Percentiles rank a stretch among this genome's conserved stretches.
Conservation (phyloP, 2,888 invertebrate species). For the Orthonychiurus folsomi region DNA sequence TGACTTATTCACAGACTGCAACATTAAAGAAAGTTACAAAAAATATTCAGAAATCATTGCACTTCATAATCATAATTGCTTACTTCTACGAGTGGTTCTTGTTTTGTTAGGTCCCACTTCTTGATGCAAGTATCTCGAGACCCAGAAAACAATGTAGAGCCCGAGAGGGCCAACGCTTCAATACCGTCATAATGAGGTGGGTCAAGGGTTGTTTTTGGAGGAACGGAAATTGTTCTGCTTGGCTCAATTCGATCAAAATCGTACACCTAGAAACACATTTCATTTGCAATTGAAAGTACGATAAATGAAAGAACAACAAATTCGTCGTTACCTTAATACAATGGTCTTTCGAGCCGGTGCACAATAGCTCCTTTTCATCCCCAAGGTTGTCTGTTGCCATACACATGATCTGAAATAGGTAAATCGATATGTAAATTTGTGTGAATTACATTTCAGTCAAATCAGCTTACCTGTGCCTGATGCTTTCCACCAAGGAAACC, state of each 20-base stretch:
- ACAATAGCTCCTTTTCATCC: conserved; percentile 56
- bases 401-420: conserved; percentile 77
- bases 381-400: conserved; percentile 54
- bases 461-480: no score
- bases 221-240: background rate
- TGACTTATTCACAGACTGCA: conserved; percentile 26
- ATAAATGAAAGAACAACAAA: no score
- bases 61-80: background rate
- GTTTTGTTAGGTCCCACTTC: conserved; percentile 47
- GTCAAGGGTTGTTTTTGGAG: conserved; percentile 50
- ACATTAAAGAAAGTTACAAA: background rate
- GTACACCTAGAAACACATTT: conserved; percentile 16
- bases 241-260: background rate
- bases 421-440: no score
- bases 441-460: no score
- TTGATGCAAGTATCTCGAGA: conserved; percentile 78
- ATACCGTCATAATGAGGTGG: conserved; percentile 88
- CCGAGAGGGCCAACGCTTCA: conserved; percentile 62
- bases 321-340: conserved; percentile 60
- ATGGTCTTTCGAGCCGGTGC: conserved; percentile 78
- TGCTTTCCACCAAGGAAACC: conserved; percentile 29
- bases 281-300: background rate
- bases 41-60: background rate
- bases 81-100: background rate
- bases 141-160: conserved; percentile 65